Base-by-base conservation (phyloP, 2,888 invertebrate genomes). In the Callyntrura guangdongensis region DNA sequence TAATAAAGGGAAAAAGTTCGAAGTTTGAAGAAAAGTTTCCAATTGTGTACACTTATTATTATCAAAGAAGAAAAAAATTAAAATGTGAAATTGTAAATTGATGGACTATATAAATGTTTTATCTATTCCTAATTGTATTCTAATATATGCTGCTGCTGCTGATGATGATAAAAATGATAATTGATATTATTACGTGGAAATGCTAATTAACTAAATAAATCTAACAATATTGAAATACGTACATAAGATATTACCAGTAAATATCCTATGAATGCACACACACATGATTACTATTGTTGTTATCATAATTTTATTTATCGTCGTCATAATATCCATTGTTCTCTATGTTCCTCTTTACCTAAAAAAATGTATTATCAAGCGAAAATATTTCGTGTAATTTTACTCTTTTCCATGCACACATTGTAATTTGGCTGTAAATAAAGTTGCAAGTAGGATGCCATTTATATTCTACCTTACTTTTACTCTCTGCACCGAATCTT, bases 371-470 rank as follows among this genome's bases (percentile, higher is more conserved):
- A 49, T 20, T 74, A 9, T 69, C 22, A 36, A 36, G 36, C 3
- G 36, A 56, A 79, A 79, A 22, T 72, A 36, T 36, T 36, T 36
- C 36, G 47, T 77, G 77, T 87, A 69, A 36, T 74, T 59, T 82
- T 59, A 82, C 82, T 88, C 82, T 88, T 88, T 88, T 88, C 88
- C 81, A 88, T 72, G 82, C 82, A 53, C 82, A 53, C 72, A 88
- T 12, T 81, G 56, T 82, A 61, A 77, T 82, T 77, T 27, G 64
- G 88, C 88, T 88, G 88, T 88, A 82, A 88, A 88, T 88, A 88
- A 88, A 88, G 56, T 36, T 69, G 81, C 88, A 81, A 82, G 69
- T 88, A 88, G 88, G 56, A 64, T 88, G 81, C 27, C 77, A 88
- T 88, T 82, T 82, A 22, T 72, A 67, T 81, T 87, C 45, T 67